phyloP scores from a whole-genome alignment of 2,888 invertebrate species.

The Lycaena phlaeas region DNA sequence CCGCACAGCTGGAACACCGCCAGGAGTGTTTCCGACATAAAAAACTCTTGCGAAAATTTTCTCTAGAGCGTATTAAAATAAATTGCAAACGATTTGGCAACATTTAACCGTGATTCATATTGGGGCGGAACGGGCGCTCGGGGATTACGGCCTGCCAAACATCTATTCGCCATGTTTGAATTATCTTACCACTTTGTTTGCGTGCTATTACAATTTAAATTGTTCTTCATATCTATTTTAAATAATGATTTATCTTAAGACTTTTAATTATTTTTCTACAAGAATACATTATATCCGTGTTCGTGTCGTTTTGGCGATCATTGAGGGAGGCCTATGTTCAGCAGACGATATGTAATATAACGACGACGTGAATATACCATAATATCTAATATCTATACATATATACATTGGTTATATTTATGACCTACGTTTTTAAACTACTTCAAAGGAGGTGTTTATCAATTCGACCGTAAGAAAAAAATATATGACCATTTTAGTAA shows the following conservation, averaged over 20 bases:
- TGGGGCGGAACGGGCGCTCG: slow-evolving; percentile 54
- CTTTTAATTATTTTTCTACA: background rate
- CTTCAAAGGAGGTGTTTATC: too few relatives aligned
- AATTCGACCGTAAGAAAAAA: too few relatives aligned
- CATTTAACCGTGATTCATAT: slow-evolving; percentile 72
- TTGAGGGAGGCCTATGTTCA: too few relatives aligned
- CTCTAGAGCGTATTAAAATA: slow-evolving; percentile 69
- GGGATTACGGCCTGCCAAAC: slow-evolving; percentile 60
- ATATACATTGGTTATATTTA: too few relatives aligned
- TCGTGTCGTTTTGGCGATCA: too few relatives aligned
- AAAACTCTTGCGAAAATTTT: slow-evolving; percentile 67
- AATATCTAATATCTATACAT: too few relatives aligned
- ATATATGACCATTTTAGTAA: too few relatives aligned
- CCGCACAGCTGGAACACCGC: slow-evolving; percentile 60
- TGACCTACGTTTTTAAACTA: too few relatives aligned
- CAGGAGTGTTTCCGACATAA: slow-evolving; percentile 65
- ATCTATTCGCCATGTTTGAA: slow-evolving; percentile 38
- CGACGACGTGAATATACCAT: too few relatives aligned
- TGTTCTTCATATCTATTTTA: background rate
- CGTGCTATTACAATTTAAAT: background rate
- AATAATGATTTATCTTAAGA: background rate
- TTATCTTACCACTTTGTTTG: slow-evolving; percentile 21
- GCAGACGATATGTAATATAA: too few relatives aligned
- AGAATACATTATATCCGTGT: background rate
- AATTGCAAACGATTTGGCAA: slow-evolving; percentile 72